Conservation (phyloP, 2,888 invertebrate genomes). For the Sinhomidia bicolor region DNA sequence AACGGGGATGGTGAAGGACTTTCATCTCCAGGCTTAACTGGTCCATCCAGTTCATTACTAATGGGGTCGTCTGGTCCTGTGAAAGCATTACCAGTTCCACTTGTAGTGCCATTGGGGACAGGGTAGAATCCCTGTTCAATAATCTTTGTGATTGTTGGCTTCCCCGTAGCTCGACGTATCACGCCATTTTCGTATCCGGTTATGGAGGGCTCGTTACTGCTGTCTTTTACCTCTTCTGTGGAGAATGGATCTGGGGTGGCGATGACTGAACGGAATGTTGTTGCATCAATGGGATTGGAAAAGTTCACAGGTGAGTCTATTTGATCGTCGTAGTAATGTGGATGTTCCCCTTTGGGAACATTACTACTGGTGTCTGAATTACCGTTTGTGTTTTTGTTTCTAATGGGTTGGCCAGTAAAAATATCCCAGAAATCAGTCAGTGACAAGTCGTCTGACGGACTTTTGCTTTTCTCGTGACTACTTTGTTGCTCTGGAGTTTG, state of each 20-base stretch:
- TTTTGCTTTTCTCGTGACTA: conserved; percentile 56
- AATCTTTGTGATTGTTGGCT: conserved; percentile 79
- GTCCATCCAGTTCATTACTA: conserved; percentile 67
- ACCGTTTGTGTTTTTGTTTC: conserved; percentile 28
- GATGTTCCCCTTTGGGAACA: conserved; percentile 16
- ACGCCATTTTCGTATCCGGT: conserved; percentile 51
- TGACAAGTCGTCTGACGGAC: conserved; percentile 70
- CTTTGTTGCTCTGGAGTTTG: conserved; percentile 29
- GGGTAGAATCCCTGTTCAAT: conserved; percentile 69
- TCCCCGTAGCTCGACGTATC: conserved; percentile 73
- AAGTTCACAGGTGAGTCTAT: conserved; percentile 76
- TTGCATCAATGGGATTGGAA: conserved; percentile 77
- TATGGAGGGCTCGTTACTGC: conserved; percentile 24
- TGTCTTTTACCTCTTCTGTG: conserved; percentile 31
- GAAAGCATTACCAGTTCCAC: neutral
- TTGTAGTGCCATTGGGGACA: conserved; percentile 64
- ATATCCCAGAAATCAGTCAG: conserved; percentile 79
- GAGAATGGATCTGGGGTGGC: conserved; percentile 54
- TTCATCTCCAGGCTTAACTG: conserved; percentile 49
- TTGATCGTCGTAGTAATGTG: conserved; percentile 62
- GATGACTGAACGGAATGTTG: conserved; percentile 54
- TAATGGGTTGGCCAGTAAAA: conserved; percentile 70
- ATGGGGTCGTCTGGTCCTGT: conserved; percentile 64
- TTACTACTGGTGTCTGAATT: conserved; percentile 22
- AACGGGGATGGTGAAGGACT: conserved; percentile 59